These are phyloP conservation scores for Drosophila equinoxialis DNA, from an alignment of 1,140 invertebrate genomes.

Conservation along the genomic window DNA sequence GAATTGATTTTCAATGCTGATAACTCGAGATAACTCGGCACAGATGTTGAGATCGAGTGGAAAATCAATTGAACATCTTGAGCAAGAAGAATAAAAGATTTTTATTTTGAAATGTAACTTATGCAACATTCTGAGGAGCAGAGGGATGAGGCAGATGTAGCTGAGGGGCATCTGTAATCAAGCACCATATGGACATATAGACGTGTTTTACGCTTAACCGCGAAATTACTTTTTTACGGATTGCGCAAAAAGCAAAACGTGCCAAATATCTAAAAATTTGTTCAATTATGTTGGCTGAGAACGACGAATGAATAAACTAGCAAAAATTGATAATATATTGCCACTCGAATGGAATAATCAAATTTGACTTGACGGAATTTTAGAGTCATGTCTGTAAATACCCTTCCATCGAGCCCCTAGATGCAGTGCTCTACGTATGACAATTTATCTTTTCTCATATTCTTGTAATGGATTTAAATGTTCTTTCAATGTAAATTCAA, in stretches of 20 bases:
- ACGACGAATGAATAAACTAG: not conserved
- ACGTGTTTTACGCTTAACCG: constrained; percentile 1
- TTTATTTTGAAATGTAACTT: not conserved
- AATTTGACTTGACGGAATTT: not conserved
- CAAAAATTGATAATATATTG: not conserved
- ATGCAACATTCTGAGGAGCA: not conserved
- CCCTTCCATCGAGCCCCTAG: too few relatives aligned
- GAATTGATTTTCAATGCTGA: constrained; percentile 8
- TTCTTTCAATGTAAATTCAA: too few relatives aligned
- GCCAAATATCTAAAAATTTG: constrained; percentile 44
- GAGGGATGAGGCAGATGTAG: not conserved
- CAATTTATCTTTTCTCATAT: too few relatives aligned
- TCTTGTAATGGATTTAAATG: too few relatives aligned
- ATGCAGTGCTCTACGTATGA: too few relatives aligned
- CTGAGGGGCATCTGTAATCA: not conserved
- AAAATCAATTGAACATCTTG: constrained; percentile 8
- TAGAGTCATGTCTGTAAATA: too few relatives aligned
- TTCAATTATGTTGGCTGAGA: not conserved
- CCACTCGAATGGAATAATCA: not conserved
- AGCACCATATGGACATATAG: not conserved
- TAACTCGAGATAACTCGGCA: not conserved
- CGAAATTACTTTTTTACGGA: not conserved
- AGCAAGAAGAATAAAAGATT: not conserved
- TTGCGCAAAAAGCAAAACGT: constrained; percentile 42
- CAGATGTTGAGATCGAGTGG: constrained; percentile 5